These are phyloP conservation scores for Odontophorus gujanensis DNA, from an alignment of 2,113 vertebrate species.

Conservation along the genomic window DNA sequence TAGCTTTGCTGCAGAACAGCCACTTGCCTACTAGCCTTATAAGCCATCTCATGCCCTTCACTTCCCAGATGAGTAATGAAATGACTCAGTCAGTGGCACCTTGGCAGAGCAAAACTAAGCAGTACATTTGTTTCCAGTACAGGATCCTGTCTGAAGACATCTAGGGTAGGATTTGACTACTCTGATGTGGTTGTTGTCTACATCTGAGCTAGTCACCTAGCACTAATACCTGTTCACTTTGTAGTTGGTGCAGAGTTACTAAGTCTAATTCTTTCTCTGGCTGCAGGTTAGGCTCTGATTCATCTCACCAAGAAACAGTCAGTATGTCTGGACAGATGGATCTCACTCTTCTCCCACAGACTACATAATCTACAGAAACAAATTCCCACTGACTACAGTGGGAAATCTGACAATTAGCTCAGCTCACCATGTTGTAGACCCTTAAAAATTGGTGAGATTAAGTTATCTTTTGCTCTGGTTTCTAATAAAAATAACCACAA, in stretches of 20 bases:
- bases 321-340: not conserved
- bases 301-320: not conserved
- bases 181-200: not conserved
- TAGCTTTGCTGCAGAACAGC: not conserved
- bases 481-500: not conserved
- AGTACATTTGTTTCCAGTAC: not conserved
- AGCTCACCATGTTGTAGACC: not conserved
- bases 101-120: not conserved
- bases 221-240: not conserved
- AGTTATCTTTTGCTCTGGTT: not conserved
- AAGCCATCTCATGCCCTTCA: not conserved
- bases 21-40: not conserved
- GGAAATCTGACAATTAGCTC: not conserved
- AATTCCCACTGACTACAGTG: not conserved
- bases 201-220: not conserved
- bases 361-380: not conserved
- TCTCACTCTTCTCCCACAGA: accelerated
- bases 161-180: not conserved
- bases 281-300: not conserved
- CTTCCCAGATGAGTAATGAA: not conserved
- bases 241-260: not conserved
- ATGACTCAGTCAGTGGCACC: not conserved
- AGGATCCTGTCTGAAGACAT: not conserved
- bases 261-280: not conserved
- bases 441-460: not conserved